Evolutionary conservation across 2,113 vertebrate genomes (phyloP).

Genomic region (Mirza zaza): DNA sequence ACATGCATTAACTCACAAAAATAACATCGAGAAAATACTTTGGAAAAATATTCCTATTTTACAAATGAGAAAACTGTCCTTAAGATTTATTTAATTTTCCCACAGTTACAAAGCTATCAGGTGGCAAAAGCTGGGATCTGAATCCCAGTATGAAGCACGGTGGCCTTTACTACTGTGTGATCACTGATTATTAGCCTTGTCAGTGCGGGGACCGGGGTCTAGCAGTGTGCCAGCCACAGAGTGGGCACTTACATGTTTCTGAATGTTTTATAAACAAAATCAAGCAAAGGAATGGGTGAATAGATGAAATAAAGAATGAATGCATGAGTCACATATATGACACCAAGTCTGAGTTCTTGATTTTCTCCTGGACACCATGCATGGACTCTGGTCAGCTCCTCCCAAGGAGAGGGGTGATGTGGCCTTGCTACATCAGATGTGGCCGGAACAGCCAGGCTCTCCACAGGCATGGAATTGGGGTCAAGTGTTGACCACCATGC

Average conservation of each 20-base stretch:
- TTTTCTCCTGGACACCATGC: background rate
- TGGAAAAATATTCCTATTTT: background rate
- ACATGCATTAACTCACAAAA: background rate
- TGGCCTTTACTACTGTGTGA: background rate
- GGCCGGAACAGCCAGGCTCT: background rate
- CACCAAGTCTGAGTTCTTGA: background rate
- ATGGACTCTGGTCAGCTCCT: background rate
- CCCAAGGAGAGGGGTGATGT: background rate
- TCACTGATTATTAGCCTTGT: background rate
- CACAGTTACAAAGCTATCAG: background rate
- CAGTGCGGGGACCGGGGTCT: background rate
- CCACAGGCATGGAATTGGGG: background rate
- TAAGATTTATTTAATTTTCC: background rate
- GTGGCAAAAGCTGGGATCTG: background rate
- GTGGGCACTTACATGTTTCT: background rate
- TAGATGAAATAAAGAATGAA: background rate
- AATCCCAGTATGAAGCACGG: background rate
- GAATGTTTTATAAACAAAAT: background rate
- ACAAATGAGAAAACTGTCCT: background rate
- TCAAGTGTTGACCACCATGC: background rate
- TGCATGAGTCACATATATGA: background rate
- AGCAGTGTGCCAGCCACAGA: background rate
- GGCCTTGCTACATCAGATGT: background rate
- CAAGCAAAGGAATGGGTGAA: background rate
- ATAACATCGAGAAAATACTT: background rate